Base-by-base conservation (phyloP, 2,888 invertebrate species). In the Meta bourneti region DNA sequence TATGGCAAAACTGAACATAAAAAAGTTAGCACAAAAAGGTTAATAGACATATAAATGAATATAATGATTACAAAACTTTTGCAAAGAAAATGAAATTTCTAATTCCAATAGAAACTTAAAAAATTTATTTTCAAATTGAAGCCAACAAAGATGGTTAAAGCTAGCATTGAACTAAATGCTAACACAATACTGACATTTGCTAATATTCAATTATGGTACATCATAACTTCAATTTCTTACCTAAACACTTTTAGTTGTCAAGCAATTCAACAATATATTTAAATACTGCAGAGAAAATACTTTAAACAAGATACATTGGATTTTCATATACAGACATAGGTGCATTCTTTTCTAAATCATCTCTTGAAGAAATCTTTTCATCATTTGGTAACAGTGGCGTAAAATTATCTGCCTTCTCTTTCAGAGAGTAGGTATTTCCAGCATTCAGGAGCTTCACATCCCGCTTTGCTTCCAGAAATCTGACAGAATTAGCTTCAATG, bases 311-410 rank as follows among this genome's bases (percentile, higher is more conserved):
- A 54, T 83, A 84, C 51, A 91, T 78, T 11, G 89, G 92, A 81
- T 92, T 92, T 51, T 88, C 80, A 75, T 85, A 92, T 61, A 92
- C 81, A n/a, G 92, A 84, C 34, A 75, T 79, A 13, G 54, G 54
- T 16, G 16, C 16, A 61, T 11, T 61, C 61, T 61, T 61, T 61
- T 82, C 83, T 48, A 52, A 54, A 49, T 49, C 69, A 16, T 71
- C 52, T 72, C 52, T 70, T 54, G 70, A 49, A 54, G 48, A 71
- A 54, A 54, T 52, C 54, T 71, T n/a, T 19, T 74, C 49, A 20
- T 74, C 54, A 7, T 51, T 20, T 6, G 82, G 72, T 20, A 91
- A 87, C 61, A 91, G 20, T 79, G 91, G 19, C 48, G 72, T n/a
- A 83, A 69, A 61, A 16, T 91, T 91, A 71, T 91, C 91, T 34